Conservation (phyloP, 2,888 invertebrate genomes). For the Physocephala rufipes region DNA sequence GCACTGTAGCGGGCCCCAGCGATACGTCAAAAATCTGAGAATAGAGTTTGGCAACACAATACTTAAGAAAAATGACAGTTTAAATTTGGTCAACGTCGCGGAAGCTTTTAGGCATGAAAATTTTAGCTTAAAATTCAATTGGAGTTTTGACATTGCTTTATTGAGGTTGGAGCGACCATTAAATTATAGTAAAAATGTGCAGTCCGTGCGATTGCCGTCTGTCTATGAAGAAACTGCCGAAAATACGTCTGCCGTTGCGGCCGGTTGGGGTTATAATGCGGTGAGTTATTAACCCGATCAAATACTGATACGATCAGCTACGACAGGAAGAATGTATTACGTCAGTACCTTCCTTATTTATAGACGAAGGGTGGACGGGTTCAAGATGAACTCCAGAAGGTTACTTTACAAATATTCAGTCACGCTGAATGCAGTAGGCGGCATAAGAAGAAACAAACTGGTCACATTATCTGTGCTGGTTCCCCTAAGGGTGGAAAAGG, state of each 20-base stretch:
- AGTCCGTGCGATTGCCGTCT: constrained; percentile 54
- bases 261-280: constrained; percentile 65
- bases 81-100: constrained; percentile 49
- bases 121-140: constrained; percentile 52
- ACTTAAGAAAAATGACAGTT: constrained; percentile 49
- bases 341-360: neutral
- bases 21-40: constrained; percentile 50
- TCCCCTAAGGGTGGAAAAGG: constrained; percentile 66
- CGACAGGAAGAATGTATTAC: too few relatives aligned
- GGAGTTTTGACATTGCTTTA: constrained; percentile 58
- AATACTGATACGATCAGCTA: neutral
- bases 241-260: constrained; percentile 51
- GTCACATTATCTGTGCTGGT: constrained; percentile 66
- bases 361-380: constrained; percentile 61
- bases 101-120: constrained; percentile 55
- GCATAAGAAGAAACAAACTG: constrained; percentile 54
- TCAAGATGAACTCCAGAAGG: constrained; percentile 62
- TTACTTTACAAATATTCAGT: constrained; percentile 60
- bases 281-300: constrained; percentile 44
- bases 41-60: constrained; percentile 56
- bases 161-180: constrained; percentile 51
- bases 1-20: constrained; percentile 56
- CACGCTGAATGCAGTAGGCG: constrained; percentile 61
- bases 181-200: constrained; percentile 47
- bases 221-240: constrained; percentile 46